These are phyloP conservation scores for Tapera naevia DNA, from an alignment of 2,797 vertebrate genomes.

Conservation along the genomic window DNA sequence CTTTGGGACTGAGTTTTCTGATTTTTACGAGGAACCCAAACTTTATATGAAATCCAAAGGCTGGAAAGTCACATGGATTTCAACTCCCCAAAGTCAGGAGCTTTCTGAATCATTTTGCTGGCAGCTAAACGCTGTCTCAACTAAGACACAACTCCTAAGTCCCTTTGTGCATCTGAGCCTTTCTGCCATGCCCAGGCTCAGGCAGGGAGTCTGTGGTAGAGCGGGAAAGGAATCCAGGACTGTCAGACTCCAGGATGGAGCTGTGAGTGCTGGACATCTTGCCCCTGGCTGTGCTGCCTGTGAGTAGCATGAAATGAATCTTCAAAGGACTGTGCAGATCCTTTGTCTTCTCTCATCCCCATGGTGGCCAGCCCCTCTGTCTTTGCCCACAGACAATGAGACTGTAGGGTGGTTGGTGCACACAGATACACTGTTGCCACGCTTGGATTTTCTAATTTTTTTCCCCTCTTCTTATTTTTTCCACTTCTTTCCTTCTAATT, in stretches of 20 bases:
- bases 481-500: constrained; percentile 30
- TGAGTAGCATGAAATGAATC: constrained; percentile 5
- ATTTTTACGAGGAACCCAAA: not conserved
- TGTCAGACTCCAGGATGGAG: not conserved
- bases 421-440: not conserved
- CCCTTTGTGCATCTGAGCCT: not conserved
- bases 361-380: not conserved
- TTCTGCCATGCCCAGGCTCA: not conserved
- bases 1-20: not conserved
- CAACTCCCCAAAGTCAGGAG: not conserved
- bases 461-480: not conserved
- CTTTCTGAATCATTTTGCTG: not conserved
- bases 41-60: not conserved
- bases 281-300: not conserved
- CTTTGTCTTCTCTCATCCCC: not conserved
- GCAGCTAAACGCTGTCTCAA: not conserved
- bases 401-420: not conserved
- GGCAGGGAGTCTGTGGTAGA: not conserved
- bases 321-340: not conserved
- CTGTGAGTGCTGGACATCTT: not conserved
- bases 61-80: not conserved
- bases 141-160: not conserved
- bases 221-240: not conserved
- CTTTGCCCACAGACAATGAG: not conserved
- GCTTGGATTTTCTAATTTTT: not conserved